phyloP scores from a whole-genome alignment of 2,888 invertebrate genomes.

The Ochlodes sylvanus region DNA sequence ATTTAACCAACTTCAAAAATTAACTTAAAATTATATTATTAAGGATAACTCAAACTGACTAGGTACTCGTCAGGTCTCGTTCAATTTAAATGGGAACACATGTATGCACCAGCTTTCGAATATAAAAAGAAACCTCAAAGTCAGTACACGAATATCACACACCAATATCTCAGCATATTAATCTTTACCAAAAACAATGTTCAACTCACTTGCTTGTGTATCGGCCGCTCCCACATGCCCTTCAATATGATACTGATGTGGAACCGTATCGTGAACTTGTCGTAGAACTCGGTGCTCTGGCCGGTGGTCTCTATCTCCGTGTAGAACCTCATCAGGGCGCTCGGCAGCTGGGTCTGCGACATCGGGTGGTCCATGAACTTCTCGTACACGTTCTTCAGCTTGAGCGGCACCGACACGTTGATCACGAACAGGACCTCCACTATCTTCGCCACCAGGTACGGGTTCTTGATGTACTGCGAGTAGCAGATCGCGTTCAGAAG shows the following conservation, averaged over 20 bases:
- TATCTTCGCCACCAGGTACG: constrained; percentile 98
- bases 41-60: no score
- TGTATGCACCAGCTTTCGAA: no score
- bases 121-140: no score
- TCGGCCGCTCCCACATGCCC: constrained; percentile 96
- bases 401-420: constrained; percentile 87
- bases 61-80: no score
- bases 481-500: constrained; percentile 95
- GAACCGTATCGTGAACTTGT: constrained; percentile 99
- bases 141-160: no score
- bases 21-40: no score
- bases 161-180: no score
- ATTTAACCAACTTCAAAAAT: no score
- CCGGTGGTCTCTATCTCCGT: constrained; percentile 99
- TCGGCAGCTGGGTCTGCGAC: constrained; percentile 91
- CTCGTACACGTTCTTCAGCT: constrained; percentile 86
- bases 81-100: no score
- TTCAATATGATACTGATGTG: constrained; percentile 99
- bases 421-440: constrained; percentile 95
- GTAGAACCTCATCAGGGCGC: constrained; percentile 98
- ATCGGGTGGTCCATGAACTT: constrained; percentile 94
- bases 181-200: background rate
- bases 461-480: constrained; percentile 96
- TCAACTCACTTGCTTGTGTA: constrained; percentile 86
- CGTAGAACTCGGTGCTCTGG: constrained; percentile 99